Conservation (phyloP, 2,113 vertebrate species). For the Engraulis encrasicolus region DNA sequence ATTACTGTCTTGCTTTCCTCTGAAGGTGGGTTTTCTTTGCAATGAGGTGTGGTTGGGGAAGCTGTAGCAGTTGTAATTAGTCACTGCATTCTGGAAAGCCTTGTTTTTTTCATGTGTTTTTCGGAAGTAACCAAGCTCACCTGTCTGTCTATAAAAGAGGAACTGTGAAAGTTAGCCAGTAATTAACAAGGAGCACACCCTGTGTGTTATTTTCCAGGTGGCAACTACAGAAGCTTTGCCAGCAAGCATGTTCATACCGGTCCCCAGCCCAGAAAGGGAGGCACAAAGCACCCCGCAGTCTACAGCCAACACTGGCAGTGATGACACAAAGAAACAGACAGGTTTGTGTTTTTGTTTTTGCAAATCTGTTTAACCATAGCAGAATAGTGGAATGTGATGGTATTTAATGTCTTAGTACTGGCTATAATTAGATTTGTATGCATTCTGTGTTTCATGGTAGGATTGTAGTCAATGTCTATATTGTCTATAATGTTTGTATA, state of each 20-base stretch:
- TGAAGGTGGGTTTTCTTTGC: neutral
- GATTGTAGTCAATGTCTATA: neutral
- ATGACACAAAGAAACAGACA: conserved; percentile 85
- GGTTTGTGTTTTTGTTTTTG: conserved; percentile 71
- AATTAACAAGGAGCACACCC: conserved; percentile 45
- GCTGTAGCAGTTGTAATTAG: neutral
- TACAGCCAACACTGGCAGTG: conserved; percentile 71
- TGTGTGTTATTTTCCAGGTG: conserved; percentile 81
- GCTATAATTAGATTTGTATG: conserved; percentile 20
- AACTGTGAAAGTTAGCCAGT: conserved; percentile 35
- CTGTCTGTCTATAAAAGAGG: conserved; percentile 14
- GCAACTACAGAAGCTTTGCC: conserved; percentile 93
- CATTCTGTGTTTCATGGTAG: conserved; percentile 46
- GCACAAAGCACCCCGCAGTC: conserved; percentile 66
- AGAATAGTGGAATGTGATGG: too few relatives aligned
- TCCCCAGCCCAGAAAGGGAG: conserved; percentile 83
- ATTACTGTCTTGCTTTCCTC: neutral
- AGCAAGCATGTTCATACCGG: conserved; percentile 95
- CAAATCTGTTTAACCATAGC: neutral
- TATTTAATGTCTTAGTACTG: neutral
- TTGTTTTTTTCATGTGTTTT: neutral
- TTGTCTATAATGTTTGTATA: neutral
- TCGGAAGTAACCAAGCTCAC: conserved; percentile 5
- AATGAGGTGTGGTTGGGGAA: neutral
- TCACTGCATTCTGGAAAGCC: neutral